Conservation (phyloP, 2,113 vertebrate genomes). For the Megatriorchis doriae region DNA sequence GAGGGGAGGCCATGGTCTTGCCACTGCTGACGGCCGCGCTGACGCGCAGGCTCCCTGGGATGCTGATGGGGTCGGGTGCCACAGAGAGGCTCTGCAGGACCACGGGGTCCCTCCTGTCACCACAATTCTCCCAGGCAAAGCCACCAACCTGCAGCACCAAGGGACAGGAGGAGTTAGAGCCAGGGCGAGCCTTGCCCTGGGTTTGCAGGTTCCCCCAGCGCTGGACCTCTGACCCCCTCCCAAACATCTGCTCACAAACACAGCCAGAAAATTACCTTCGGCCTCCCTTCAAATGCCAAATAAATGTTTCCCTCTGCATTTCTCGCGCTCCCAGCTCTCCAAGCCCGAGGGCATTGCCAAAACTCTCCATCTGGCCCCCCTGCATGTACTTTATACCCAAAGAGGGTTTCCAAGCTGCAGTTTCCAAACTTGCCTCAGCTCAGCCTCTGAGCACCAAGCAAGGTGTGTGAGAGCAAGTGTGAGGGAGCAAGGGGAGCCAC, state of each 20-base stretch:
- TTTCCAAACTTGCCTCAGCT: neutral
- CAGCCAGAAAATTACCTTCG: neutral
- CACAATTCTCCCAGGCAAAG: constrained; percentile 79
- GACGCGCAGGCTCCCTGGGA: constrained; percentile 68
- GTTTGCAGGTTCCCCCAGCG: neutral
- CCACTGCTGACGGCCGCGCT: neutral
- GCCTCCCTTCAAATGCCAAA: neutral
- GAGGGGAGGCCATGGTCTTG: constrained; percentile 39
- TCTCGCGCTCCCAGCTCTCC: neutral
- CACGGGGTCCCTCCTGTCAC: constrained; percentile 52
- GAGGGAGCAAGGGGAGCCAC: neutral
- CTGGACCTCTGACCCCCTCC: neutral
- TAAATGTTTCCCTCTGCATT: neutral
- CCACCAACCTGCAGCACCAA: neutral
- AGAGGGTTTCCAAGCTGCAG: neutral
- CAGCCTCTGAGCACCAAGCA: neutral
- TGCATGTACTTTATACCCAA: neutral
- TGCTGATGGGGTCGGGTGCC: constrained; percentile 66
- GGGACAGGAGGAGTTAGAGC: neutral
- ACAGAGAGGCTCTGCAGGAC: constrained; percentile 68
- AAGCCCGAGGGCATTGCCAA: neutral
- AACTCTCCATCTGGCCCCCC: accelerated
- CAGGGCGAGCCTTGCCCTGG: neutral
- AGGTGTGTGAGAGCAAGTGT: neutral
- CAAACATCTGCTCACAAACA: neutral